Base-by-base conservation (phyloP, 2,888 invertebrate species). In the Luperina nickerlii region DNA sequence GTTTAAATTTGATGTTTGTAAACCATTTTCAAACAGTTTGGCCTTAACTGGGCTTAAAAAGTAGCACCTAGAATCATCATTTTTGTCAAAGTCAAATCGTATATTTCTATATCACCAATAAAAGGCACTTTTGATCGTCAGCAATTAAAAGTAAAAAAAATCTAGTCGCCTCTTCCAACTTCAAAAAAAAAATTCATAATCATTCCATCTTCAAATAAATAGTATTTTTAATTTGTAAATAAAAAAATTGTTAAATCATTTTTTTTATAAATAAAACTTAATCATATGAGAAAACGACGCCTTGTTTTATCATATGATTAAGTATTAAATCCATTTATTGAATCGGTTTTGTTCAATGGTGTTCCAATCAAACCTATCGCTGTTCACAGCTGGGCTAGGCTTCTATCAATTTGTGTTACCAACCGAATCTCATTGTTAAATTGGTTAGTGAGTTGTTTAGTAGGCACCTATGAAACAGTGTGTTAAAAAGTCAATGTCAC, bases 391-490 rank as follows among this genome's bases (percentile, higher is more conserved):
- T 63, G 38, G 20, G 8, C 38, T 5, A 11, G n/a, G 18, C 2
- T 65, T 63, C 11, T 38, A 18, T n/a, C 1, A 38, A 20, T n/a
- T 13, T 20, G 24, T 63, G 65, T 71, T n/a, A 71, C 7, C 18
- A 65, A 9, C n/a, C 9, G 27, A 45, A 68, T 68, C 9, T 78
- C 62, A 67, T 62, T 68, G 80, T 62, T 68, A 57, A 45, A 68
- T 79, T 81, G 27, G 11, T 81, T 81, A 79, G 80, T 62, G 38
- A n/a, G 15, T 54, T 54, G 24, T 24, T 78, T 78, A 78, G 78
- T 62, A 78, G 24, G 2, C 38, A 38, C 5, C 24, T 78, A 24
- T 27, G 45, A 27, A 78, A 54, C 2, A 18, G 24, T 20, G 79
- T 67, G 67, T 32, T 48, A 66, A 9, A 66, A 74, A 27, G 51